Base-by-base conservation (phyloP, 30 jellyfish, hydroid and myxozoan genomes). In the Morbakka virulenta region DNA sequence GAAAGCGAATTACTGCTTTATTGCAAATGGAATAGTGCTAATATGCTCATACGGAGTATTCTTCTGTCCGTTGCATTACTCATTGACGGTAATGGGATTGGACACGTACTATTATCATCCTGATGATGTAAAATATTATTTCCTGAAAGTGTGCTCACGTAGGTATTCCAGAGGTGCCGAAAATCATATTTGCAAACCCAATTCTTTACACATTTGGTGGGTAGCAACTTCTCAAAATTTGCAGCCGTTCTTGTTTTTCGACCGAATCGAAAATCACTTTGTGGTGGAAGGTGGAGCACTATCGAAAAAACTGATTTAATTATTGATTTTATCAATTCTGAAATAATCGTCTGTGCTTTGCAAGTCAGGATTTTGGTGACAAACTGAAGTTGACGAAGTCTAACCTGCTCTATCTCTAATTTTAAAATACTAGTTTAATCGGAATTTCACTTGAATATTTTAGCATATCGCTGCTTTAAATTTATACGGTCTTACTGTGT, bases 51-150 rank as follows among this genome's bases (percentile, higher is more conserved):
- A 53, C 31, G 69, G 69, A 20, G 69, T n/a, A n/a, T n/a, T n/a
- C n/a, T n/a, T n/a, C n/a, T n/a, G n/a, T n/a, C n/a, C n/a, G n/a
- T n/a, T 53, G 21, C 25, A 53, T 32, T 53, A 53, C 69, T 32
- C 69, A 53, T 53, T 53, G 69, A 53, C 69, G 69, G 69, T 53
- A 53, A 28, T 53, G 69, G 69, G 69, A 28, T 53, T 53, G 4
- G 69, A 32, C 6, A 53, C 69, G 23, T 53, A 32, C 69, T 32
- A 53, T 53, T 53, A 53, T 53, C 23, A 53, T 53, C 23, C 25
- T 53, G 69, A 53, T 28, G 69, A 53, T n/a, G 22, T 32, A 53
- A 53, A 53, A 53, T 53, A 53, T 53, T 53, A 53, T 53, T 53
- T 53, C 69, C 69, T 53, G 21, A 6, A 53, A 53, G 69, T 53